Conservation (phyloP, 2,797 vertebrate genomes). For the Tadarida brasiliensis region DNA sequence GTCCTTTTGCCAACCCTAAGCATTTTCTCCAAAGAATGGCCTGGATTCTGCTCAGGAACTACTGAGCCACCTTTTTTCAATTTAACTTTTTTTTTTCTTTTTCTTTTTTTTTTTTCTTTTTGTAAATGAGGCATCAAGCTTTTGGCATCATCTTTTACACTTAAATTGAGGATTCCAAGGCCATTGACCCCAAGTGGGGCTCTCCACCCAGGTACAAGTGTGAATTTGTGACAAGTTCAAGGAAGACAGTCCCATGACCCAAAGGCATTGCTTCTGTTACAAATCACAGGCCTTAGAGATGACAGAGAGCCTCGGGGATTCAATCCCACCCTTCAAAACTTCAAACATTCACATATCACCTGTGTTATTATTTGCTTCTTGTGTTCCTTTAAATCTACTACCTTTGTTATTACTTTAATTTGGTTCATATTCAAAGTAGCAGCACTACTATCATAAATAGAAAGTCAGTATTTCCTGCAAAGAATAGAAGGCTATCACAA, state of each 20-base stretch:
- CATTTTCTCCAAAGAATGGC: not conserved
- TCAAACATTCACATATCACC: not conserved
- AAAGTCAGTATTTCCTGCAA: constrained; percentile 28
- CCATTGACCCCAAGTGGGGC: not conserved
- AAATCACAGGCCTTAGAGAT: not conserved
- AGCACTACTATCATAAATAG: not conserved
- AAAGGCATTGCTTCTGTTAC: not conserved
- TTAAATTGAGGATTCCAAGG: constrained; percentile 36
- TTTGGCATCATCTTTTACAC: not conserved
- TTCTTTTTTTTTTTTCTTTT: not conserved
- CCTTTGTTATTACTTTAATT: constrained; percentile 31
- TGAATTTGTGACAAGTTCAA: not conserved
- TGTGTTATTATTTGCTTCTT: not conserved
- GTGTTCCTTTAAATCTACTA: constrained; percentile 36
- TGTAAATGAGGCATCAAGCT: not conserved
- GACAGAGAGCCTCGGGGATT: not conserved
- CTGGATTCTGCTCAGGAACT: not conserved
- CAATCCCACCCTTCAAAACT: constrained; percentile 18
- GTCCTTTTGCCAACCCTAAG: not conserved
- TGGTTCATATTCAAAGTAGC: constrained; percentile 11
- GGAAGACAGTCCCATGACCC: not conserved
- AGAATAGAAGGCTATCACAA: not conserved
- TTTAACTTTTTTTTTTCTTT: not conserved
- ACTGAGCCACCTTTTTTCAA: not conserved
- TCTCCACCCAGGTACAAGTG: not conserved